Base-by-base conservation (phyloP, 2,888 invertebrate genomes). In the Sphaerophoria rueppellii region DNA sequence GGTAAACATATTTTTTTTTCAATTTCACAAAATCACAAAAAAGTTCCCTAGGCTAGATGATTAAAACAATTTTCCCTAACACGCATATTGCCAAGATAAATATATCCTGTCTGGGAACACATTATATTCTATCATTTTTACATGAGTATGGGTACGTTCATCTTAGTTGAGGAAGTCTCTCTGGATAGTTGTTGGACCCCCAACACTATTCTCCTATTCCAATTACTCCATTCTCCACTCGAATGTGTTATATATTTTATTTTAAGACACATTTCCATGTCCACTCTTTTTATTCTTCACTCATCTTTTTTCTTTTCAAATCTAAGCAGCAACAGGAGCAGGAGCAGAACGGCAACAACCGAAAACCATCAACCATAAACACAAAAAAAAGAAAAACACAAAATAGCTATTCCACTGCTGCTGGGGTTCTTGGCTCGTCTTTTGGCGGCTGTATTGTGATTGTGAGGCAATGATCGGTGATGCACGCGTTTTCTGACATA, bases 401-500 rank as follows among this genome's bases (percentile, higher is more conserved):
- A 24, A 24, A 24, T 24, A 24, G 24, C 24, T 24, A 24, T 24
- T 60, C 32, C 57, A 14, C 4, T 67, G 52, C 54, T 6, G 48
- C 48, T 34, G 63, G 46, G 55, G 71, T 50, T 73, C 37, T 65
- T 58, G 55, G 71, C 40, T 73, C 37, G 57, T 58, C 35, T 73
- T 37, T 65, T 58, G 58, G 60, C 67, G 65, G 65, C 16, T 67
- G 67, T 40, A 40, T 6, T 9, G 11, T 50, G 50, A 24, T 24
- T 24, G 24, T 24, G 24, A 24, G 24, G 24, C 24, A 24, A 24
- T 24, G 24, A 24, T 24, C 43, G 43, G 32, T 50, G 50, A 60
- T 75, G 61, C 69, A 80, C 75, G 79, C 69, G 69, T 61, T 67
- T 67, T 34, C 43, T 79, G 65, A 79, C 60, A 74, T 75, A 75